Base-by-base conservation (phyloP, 2,797 vertebrate genomes). In the Malurus leucopterus region DNA sequence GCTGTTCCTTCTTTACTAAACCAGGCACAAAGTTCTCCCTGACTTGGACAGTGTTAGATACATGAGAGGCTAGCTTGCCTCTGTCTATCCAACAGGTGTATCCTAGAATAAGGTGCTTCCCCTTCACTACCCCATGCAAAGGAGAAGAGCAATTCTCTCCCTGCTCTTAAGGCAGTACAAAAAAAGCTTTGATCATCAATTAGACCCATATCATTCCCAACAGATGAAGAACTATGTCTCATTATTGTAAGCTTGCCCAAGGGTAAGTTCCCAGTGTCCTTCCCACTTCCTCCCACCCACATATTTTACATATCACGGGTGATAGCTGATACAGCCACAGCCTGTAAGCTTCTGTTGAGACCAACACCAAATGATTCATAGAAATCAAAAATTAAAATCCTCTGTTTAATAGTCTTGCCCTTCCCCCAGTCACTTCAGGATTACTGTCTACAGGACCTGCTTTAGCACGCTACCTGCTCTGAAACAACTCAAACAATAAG, bases 161-260 rank as follows among this genome's bases (percentile, higher is more conserved):
- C 27, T 87, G 55, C 58, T 65, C 75, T 93, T 87, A 74, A 85
- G 86, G 86, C 57, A 1, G 55, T 91, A 89, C 77, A 91, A 86
- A 88, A 89, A 86, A 54, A 0, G 0, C 86, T 94, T 88, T 95
- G 95, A 84, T 95, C 92, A 92, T 88, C 95, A 92, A 82, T 94
- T 94, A 95, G 77, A 84, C 86, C 84, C 81, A 64, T 89, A 95
- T 90, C 64, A 86, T 73, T 95, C 84, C 86, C 78, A 92, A 89
- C 5, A 92, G 88, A 92, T 70, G 80, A 92, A 94, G 84, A 95
- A 86, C 92, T 82, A 70, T 71, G 74, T 64, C 93, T 94, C 81
- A 88, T 92, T 84, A 90, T 92, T 76, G 86, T 63, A 80, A 91
- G 58, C 51, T 84, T 88, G 88, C 91, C 91, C 83, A 87, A 87